phyloP scores from a whole-genome alignment of 2,888 invertebrate species.

The Rhodophaea formosa region DNA sequence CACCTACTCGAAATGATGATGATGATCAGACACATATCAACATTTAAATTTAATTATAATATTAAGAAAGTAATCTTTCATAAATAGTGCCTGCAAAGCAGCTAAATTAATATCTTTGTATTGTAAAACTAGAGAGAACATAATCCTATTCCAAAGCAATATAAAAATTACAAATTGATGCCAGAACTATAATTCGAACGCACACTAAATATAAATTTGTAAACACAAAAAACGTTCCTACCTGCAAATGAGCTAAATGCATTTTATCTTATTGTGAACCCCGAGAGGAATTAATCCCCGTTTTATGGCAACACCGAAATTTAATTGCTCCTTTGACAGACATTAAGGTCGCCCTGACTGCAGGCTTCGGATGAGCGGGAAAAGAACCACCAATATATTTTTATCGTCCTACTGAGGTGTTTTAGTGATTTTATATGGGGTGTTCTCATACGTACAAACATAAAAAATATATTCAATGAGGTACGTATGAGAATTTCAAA shows the following conservation, averaged over 20 bases:
- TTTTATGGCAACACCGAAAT: slow-evolving; percentile 71
- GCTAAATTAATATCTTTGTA: no score
- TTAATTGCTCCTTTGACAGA: slow-evolving; percentile 80
- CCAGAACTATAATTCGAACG: not conserved
- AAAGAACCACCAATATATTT: slow-evolving; percentile 42
- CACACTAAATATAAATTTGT: not conserved
- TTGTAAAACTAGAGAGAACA: no score
- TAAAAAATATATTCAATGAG: no score
- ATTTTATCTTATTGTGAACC: slow-evolving; percentile 45
- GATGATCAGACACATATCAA: no score
- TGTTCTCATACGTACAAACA: slow-evolving; percentile 32
- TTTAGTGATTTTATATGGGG: slow-evolving; percentile 45
- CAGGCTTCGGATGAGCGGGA: slow-evolving; percentile 65
- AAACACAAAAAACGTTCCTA: slow-evolving; percentile 1
- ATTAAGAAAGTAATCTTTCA: no score
- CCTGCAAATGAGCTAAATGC: slow-evolving; percentile 12
- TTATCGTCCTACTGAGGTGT: slow-evolving; percentile 17
- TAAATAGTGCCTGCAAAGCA: no score
- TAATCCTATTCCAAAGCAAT: no score
- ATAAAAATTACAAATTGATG: not conserved
- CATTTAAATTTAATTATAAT: no score
- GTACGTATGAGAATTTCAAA: no score
- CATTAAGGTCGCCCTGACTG: slow-evolving; percentile 62
- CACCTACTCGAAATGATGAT: no score
- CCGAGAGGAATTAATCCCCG: slow-evolving; percentile 57